Evolutionary conservation across 2,888 invertebrate species (phyloP).

Genomic region (Dicyrtoma fusca): DNA sequence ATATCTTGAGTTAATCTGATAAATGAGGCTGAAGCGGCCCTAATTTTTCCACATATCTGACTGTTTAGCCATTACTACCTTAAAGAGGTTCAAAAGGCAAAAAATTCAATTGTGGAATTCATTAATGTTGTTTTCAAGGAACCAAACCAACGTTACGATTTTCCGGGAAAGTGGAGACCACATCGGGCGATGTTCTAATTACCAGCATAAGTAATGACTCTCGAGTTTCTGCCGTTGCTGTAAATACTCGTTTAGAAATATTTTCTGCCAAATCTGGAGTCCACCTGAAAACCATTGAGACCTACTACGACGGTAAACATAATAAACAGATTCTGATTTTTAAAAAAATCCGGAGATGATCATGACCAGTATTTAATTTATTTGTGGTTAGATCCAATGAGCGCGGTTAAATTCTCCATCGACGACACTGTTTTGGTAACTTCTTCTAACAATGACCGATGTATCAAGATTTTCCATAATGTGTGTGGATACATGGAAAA

Average conservation of each 20-base stretch:
- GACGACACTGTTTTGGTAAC: slow-evolving; percentile 73
- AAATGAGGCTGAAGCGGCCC: no score
- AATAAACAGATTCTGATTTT: no score
- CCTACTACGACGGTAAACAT: slow-evolving; percentile 63
- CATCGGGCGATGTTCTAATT: slow-evolving; percentile 13
- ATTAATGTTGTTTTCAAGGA: slow-evolving; percentile 17
- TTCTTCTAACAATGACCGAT: slow-evolving; percentile 74
- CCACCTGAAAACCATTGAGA: slow-evolving; percentile 71
- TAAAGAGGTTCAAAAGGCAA: no score
- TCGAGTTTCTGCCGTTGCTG: slow-evolving; percentile 69
- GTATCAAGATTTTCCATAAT: slow-evolving; percentile 78
- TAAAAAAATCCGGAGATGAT: no score
- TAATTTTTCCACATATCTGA: no score
- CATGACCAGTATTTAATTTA: no score
- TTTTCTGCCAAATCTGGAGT: slow-evolving; percentile 72
- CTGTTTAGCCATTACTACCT: no score
- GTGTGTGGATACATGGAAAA: slow-evolving; percentile 68
- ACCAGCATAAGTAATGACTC: slow-evolving; percentile 43
- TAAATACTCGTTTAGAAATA: slow-evolving; percentile 68
- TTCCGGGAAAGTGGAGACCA: neutral
- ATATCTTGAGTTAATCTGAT: no score
- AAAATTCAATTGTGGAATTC: no score
- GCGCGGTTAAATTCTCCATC: slow-evolving; percentile 73
- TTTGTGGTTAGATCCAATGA: slow-evolving; percentile 68
- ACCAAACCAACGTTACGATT: slow-evolving; percentile 27